Evolutionary conservation across 2,797 vertebrate species (phyloP).

Genomic region (Ceyx erithaca): DNA sequence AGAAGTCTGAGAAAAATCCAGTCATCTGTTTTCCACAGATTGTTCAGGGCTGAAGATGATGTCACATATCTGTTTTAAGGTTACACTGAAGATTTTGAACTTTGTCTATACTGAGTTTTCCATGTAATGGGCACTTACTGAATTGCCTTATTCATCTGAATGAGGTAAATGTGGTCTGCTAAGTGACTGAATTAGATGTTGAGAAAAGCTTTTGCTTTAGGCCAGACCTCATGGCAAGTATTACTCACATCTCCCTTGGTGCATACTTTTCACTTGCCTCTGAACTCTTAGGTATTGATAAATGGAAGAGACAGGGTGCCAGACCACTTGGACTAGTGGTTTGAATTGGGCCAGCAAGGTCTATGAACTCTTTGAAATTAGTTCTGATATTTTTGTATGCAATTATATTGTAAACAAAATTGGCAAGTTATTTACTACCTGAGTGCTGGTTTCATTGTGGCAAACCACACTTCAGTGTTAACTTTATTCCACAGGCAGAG

Average conservation of each 20-base stretch:
- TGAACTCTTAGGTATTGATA: background rate
- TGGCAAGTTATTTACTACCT: background rate
- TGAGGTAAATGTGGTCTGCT: background rate
- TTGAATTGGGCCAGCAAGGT: background rate
- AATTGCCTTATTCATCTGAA: background rate
- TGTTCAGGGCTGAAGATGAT: background rate
- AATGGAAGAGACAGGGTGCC: background rate
- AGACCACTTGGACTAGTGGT: background rate
- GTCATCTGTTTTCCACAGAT: slow-evolving; percentile 1
- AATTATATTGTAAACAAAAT: background rate
- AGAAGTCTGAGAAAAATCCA: background rate
- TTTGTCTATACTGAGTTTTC: background rate
- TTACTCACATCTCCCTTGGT: background rate
- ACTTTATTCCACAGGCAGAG: background rate
- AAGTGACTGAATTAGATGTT: background rate
- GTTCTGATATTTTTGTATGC: background rate
- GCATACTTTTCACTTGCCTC: background rate
- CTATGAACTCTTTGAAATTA: background rate
- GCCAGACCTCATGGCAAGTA: background rate
- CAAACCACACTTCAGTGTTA: background rate
- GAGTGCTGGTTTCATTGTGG: background rate
- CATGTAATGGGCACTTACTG: background rate
- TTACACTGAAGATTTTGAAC: background rate
- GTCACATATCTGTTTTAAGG: background rate
- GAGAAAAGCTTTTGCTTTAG: slow-evolving; percentile 18